Percentiles rank a stretch among this genome's conserved stretches.
These are phyloP conservation scores for Halocynthia aurantium DNA, from an alignment of 23 tunicate genomes.

Conservation along the genomic window DNA sequence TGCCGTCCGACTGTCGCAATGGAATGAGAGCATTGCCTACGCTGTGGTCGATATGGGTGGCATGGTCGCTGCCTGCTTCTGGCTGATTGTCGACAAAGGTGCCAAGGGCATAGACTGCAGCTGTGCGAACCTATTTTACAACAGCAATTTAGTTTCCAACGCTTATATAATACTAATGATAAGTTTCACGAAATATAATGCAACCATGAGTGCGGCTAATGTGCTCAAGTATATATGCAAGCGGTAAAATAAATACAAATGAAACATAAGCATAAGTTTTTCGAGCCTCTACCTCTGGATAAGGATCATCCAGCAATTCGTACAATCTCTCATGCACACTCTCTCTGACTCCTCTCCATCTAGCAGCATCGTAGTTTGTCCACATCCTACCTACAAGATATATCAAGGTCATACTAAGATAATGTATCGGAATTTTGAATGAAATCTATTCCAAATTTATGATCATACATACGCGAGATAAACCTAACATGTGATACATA, in stretches of 20 bases:
- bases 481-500: background rate
- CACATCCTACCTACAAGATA: slow-evolving; percentile 67
- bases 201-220: background rate
- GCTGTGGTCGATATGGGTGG: slow-evolving; percentile 74
- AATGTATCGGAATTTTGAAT: too few relatives aligned
- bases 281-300: slow-evolving; percentile 55
- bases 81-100: slow-evolving; percentile 83
- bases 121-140: slow-evolving; percentile 71
- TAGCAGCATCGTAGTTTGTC: slow-evolving; percentile 85
- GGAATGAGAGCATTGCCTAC: slow-evolving; percentile 71
- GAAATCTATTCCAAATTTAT: too few relatives aligned
- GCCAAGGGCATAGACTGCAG: slow-evolving; percentile 88
- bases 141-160: background rate
- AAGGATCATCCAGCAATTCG: slow-evolving; percentile 70
- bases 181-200: background rate
- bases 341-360: slow-evolving; percentile 81
- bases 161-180: background rate
- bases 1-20: slow-evolving; percentile 48
- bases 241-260: background rate
- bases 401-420: background rate
- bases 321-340: slow-evolving; percentile 77
- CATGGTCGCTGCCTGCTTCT: slow-evolving; percentile 86
- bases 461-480: background rate
- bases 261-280: too few relatives aligned
- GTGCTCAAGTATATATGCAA: background rate